Conservation (phyloP, 1,140 invertebrate species). For the Achroia grisella region DNA sequence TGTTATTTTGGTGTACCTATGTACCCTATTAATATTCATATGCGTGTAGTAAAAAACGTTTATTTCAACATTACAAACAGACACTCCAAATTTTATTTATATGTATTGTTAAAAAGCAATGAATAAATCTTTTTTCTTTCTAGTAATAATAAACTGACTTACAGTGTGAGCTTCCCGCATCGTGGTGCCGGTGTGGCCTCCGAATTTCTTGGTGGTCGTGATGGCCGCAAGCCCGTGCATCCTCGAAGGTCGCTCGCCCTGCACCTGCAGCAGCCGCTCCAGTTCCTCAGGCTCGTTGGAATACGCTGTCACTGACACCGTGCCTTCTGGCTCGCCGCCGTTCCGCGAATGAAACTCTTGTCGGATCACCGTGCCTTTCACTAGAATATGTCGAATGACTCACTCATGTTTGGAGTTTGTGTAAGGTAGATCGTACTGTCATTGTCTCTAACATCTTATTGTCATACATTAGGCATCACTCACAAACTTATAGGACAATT, state of each 20-base stretch:
- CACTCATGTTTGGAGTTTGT: no score
- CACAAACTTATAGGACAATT: no score
- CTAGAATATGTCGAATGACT: constrained; percentile 40
- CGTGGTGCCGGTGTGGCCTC: constrained; percentile 53
- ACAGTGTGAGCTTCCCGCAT: constrained; percentile 45
- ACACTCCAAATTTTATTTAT: no score
- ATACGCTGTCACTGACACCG: constrained; percentile 79
- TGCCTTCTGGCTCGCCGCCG: constrained; percentile 77
- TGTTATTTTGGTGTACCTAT: no score
- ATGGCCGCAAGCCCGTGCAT: constrained; percentile 56
- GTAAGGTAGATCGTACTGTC: no score
- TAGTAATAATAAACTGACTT: constrained; percentile 11
- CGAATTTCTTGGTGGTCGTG: constrained; percentile 67
- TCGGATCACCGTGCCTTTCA: constrained; percentile 78
- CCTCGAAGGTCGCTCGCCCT: constrained; percentile 44
- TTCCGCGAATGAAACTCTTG: constrained; percentile 80
- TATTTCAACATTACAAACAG: no score
- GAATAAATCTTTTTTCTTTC: no score
- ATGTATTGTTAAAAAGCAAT: no score
- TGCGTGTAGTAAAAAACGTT: no score
- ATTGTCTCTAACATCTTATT: no score
- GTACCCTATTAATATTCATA: no score
- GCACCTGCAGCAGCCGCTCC: constrained; percentile 46
- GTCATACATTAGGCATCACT: no score
- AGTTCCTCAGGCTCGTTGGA: constrained; percentile 77